These are phyloP conservation scores for Mesocentrotus franciscanus DNA, from an alignment of 53 echinoderm and acorn worm species.

Conservation along the genomic window DNA sequence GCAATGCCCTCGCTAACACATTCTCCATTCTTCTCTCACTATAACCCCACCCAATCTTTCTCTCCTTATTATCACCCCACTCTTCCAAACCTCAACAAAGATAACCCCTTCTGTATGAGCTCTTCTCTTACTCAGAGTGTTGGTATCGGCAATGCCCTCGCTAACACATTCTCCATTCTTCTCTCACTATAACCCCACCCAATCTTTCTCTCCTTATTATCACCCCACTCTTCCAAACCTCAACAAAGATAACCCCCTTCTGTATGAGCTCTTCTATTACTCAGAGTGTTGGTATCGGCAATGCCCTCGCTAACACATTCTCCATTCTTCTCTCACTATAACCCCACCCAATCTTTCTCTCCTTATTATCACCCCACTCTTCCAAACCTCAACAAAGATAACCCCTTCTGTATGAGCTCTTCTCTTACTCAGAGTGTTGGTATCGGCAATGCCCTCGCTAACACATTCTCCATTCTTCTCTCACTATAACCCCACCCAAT, in stretches of 20 bases:
- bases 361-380: neutral
- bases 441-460: slow-evolving; percentile 10
- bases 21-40: no score
- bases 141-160: no score
- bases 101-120: no score
- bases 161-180: no score
- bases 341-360: neutral
- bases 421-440: slow-evolving; percentile 75
- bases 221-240: slow-evolving; percentile 95
- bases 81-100: no score
- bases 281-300: slow-evolving; percentile 92
- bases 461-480: neutral
- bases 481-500: neutral
- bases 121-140: no score
- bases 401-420: slow-evolving; percentile 78
- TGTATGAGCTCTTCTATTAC: slow-evolving; percentile 96
- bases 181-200: no score
- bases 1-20: no score
- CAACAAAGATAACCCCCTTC: slow-evolving; percentile 95
- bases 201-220: no score
- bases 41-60: no score
- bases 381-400: slow-evolving; percentile 80
- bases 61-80: no score
- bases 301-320: slow-evolving; percentile 89
- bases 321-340: neutral